Percentiles rank a stretch among this genome's conserved stretches.
phyloP scores from a whole-genome alignment of 2,113 vertebrate genomes.

The Ptilorrhoa leucosticta region DNA sequence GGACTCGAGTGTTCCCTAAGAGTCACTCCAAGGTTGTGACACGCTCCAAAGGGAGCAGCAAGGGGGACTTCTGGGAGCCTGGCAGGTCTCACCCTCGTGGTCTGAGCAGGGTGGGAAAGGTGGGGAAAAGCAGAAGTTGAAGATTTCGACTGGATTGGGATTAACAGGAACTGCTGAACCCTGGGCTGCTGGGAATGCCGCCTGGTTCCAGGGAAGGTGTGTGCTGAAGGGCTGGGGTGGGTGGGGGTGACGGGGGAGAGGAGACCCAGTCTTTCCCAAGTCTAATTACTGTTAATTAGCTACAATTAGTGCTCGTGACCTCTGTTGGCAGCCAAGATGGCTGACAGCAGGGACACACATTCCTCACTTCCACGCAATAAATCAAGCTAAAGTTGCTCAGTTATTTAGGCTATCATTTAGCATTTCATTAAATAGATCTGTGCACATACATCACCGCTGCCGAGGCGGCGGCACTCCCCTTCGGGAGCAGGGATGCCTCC shows the following conservation, averaged over 20 bases:
- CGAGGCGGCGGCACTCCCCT: not conserved
- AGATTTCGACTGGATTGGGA: not conserved
- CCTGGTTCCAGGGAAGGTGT: not conserved
- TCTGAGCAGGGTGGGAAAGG: not conserved
- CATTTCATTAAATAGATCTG: conserved; percentile 16
- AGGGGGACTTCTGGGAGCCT: not conserved
- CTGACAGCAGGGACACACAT: conserved; percentile 12
- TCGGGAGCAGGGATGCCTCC: not conserved
- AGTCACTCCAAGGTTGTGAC: accelerated
- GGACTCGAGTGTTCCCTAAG: accelerated
- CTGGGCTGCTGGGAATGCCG: not conserved
- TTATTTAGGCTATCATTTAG: conserved; percentile 35
- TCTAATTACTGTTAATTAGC: conserved; percentile 49
- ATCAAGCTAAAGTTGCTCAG: conserved; percentile 38
- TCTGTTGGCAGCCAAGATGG: conserved; percentile 27
- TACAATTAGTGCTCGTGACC: conserved; percentile 3
- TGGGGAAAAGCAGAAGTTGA: not conserved
- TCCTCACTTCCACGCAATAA: not conserved
- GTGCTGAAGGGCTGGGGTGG: not conserved
- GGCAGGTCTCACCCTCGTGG: accelerated
- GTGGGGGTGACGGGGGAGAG: not conserved
- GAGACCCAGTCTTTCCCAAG: not conserved
- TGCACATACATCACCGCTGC: not conserved
- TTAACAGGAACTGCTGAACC: not conserved
- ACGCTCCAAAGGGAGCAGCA: not conserved